A percentile compares a stretch with the other conserved stretches of the same genome.
Evolutionary conservation across 1,140 invertebrate species (phyloP).

Genomic region (Propsilocerus akamusi): DNA sequence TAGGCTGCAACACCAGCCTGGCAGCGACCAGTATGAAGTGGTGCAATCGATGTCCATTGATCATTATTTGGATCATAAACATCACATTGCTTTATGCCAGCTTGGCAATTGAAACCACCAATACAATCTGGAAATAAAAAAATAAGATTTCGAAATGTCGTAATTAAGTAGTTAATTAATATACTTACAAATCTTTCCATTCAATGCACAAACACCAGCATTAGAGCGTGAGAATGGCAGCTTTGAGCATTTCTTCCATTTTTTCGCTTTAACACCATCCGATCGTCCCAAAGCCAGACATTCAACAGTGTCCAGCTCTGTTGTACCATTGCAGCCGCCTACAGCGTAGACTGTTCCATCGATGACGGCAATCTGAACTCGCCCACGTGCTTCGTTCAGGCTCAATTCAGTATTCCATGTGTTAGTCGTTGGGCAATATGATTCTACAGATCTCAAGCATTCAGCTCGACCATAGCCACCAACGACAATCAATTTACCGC

Average conservation of each 20-base stretch:
- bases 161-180: no score
- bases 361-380: conserved; percentile 53
- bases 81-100: conserved; percentile 55
- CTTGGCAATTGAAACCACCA: conserved; percentile 58
- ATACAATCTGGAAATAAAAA: no score
- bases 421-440: conserved; percentile 48
- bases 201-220: conserved; percentile 49
- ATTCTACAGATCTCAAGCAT: conserved; percentile 56
- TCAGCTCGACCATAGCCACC: conserved; percentile 75
- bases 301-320: conserved; percentile 50
- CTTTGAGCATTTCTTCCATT: conserved; percentile 41
- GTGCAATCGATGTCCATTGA: conserved; percentile 44
- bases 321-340: conserved; percentile 59
- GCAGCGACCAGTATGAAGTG: conserved; percentile 48
- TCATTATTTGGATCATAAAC: conserved; percentile 40
- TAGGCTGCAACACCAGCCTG: conserved; percentile 55
- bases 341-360: conserved; percentile 50
- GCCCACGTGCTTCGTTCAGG: conserved; percentile 51
- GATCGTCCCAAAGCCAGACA: conserved; percentile 29
- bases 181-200: conserved; percentile 41
- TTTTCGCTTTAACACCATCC: conserved; percentile 15
- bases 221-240: conserved; percentile 47
- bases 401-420: conserved; percentile 41
- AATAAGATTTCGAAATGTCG: no score
- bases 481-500: conserved; percentile 46